A percentile compares a stretch with the other conserved stretches of the same genome.
These are phyloP conservation scores for Caenorhabditis zanzibari DNA, from an alignment of 2,888 invertebrate genomes.

Conservation along the genomic window DNA sequence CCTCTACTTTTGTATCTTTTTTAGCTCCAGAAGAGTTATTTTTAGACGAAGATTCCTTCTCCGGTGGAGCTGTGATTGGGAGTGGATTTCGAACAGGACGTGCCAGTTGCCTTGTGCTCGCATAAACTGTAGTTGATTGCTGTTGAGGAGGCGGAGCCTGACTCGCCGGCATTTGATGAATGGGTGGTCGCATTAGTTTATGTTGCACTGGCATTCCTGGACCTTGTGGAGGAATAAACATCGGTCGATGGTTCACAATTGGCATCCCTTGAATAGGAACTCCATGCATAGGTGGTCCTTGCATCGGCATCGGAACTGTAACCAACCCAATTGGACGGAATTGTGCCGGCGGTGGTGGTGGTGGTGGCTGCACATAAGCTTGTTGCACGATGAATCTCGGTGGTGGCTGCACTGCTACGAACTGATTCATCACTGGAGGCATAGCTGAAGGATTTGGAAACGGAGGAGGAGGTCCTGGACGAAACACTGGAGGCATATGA, in stretches of 20 bases:
- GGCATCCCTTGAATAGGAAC: background rate
- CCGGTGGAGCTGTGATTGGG: slow-evolving; percentile 14
- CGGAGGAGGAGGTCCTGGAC: background rate
- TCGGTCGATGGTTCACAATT: background rate
- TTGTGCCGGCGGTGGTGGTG: background rate
- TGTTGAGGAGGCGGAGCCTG: background rate
- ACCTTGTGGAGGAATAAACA: background rate
- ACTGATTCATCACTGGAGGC: too few species aligned
- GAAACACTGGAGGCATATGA: background rate
- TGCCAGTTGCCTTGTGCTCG: background rate
- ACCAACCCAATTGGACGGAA: background rate
- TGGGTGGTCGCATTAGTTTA: background rate
- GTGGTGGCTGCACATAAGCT: background rate
- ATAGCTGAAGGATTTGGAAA: background rate
- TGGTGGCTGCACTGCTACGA: background rate
- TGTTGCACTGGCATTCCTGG: background rate
- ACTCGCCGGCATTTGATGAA: background rate
- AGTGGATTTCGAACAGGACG: background rate
- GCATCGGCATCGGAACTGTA: background rate
- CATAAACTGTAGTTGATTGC: background rate
- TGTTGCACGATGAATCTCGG: background rate
- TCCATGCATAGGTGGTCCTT: background rate
- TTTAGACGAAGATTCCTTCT: background rate
- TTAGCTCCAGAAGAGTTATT: too few species aligned
- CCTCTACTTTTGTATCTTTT: too few species aligned